Conservation (phyloP, 2,888 invertebrate species). For the Synanthedon andrenaeformis region DNA sequence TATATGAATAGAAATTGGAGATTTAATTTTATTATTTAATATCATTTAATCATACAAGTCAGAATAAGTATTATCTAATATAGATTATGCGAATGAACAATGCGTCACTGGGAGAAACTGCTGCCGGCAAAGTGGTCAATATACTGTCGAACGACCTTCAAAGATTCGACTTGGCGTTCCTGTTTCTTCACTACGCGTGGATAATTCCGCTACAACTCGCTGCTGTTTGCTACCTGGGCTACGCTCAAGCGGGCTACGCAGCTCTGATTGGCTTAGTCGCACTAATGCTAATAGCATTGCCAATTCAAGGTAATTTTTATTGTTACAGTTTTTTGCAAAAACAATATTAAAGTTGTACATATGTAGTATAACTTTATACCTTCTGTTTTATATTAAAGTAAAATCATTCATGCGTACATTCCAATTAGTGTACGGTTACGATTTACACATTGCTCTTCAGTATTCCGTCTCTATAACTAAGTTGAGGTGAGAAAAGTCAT, state of each 20-base stretch:
- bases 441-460: too few species aligned
- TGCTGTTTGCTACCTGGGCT: slow-evolving; percentile 78
- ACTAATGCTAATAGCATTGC: slow-evolving; percentile 77
- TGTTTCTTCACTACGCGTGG: slow-evolving; percentile 84
- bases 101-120: slow-evolving; percentile 81
- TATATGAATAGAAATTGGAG: too few species aligned
- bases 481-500: too few species aligned
- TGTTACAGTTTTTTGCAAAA: not conserved
- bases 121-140: slow-evolving; percentile 89
- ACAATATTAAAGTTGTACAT: too few species aligned
- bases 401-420: too few species aligned
- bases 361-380: too few species aligned
- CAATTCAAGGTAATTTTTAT: slow-evolving; percentile 75
- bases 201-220: slow-evolving; percentile 77
- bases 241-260: slow-evolving; percentile 73
- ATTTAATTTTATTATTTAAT: too few species aligned
- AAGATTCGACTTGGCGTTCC: slow-evolving; percentile 81
- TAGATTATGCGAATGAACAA: slow-evolving; percentile 63
- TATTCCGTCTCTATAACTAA: too few species aligned
- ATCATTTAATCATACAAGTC: too few species aligned
- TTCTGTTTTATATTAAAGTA: too few species aligned
- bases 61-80: not conserved
- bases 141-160: slow-evolving; percentile 89
- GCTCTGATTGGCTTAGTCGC: slow-evolving; percentile 77
- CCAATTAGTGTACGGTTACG: too few species aligned